These are phyloP conservation scores for Sandelia bainsii DNA, from an alignment of 2,797 vertebrate genomes.

Conservation along the genomic window DNA sequence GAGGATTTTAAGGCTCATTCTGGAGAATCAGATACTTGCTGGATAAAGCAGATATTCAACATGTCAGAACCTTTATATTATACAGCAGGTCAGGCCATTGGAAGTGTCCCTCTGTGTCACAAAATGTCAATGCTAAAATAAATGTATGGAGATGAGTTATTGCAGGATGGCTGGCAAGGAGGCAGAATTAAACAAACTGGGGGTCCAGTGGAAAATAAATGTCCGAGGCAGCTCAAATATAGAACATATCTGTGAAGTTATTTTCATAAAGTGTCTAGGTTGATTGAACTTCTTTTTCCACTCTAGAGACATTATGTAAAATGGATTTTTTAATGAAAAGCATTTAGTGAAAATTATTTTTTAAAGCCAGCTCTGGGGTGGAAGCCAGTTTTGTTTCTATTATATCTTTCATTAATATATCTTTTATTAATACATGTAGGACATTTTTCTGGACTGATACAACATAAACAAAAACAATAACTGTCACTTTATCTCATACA, in stretches of 20 bases:
- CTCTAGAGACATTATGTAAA: conserved; percentile 32
- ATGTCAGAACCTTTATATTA: conserved; percentile 62
- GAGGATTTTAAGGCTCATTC: conserved; percentile 42
- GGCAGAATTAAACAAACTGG: conserved; percentile 81
- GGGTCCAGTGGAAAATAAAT: conserved; percentile 73
- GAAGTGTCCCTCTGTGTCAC: conserved; percentile 61
- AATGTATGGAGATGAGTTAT: conserved; percentile 72
- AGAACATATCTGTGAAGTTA: conserved; percentile 57
- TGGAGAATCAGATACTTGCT: conserved; percentile 35
- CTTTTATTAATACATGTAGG: conserved; percentile 18
- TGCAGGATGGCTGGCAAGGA: conserved; percentile 78
- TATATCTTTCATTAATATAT: conserved; percentile 24
- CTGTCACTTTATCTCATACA: conserved; percentile 4
- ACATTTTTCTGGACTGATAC: background rate
- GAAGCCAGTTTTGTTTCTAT: conserved; percentile 10
- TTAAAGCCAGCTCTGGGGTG: conserved; percentile 5
- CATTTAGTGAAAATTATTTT: conserved; percentile 19
- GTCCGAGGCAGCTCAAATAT: conserved; percentile 64
- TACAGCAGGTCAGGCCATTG: conserved; percentile 47
- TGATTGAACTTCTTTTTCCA: conserved; percentile 70
- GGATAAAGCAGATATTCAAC: conserved; percentile 44
- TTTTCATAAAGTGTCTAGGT: conserved; percentile 68
- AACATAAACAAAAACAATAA: background rate
- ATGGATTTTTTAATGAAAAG: conserved; percentile 28
- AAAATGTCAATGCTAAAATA: conserved; percentile 59